Evolutionary conservation across 2,888 invertebrate genomes (phyloP), one percentile per base, ranked within the genome.

Genomic region (Macrosiphum euphorbiae): DNA sequence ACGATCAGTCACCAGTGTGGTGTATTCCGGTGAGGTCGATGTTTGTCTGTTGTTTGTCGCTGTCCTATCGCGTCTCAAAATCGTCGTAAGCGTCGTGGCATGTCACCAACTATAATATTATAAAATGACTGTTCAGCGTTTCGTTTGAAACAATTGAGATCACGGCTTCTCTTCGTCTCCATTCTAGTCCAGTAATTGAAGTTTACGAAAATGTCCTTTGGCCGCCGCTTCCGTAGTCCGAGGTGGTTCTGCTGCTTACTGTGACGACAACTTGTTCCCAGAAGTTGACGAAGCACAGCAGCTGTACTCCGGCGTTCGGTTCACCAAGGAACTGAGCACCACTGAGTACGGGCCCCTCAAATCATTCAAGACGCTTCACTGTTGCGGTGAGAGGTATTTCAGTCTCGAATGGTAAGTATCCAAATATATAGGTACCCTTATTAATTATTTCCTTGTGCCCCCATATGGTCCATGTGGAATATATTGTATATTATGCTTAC

Each of bases 361-460:
- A 94, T 96, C 97, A 94, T 97, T 97, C 96, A 98, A 98, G 96
- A 97, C 97, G 95, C 96, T 98, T 88, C 97, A 98, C 95, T 98
- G 98, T 96, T 98, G 98, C 95, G 97, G 97, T 92, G 97, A 97
- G 95, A 97, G 97, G 95, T 98, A 97, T 95, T 96, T 97, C 94
- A 98, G 97, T 96, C 97, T 98, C 95, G 98, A 98, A 96, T 98
- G 98, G 98, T 98, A 95, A 97, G 97, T 55, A 24, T 55, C 35
- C 52, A 11, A 50, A 52, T 2, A 55, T 5, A 50, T 86, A n/a
- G n/a, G n/a, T n/a, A 28, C 20, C 1, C 47, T 16, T 50, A 67
- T n/a, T n/a, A 50, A n/a, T n/a, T 87, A 47, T 8, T 87, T 41
- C 44, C 67, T 13, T 20, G n/a, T 50, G 13, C 13, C 28, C 55